Conservation (phyloP, 1,140 invertebrate species). For the Drosophila setifemur region DNA sequence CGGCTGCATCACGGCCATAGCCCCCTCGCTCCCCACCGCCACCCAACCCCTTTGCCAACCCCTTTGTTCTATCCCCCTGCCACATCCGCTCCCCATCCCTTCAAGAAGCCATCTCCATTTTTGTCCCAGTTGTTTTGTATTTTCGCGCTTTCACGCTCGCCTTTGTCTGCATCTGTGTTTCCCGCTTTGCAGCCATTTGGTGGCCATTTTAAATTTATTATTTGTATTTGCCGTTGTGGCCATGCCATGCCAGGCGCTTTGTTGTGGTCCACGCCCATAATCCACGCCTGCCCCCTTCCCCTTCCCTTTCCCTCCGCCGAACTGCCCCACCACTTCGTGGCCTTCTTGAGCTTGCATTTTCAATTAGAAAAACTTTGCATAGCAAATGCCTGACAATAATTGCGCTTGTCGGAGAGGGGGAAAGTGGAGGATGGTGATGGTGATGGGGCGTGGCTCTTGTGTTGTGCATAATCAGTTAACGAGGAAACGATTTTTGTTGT, state of each 20-base stretch:
- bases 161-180: constrained; percentile 37
- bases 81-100: background rate
- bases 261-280: constrained; percentile 46
- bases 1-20: constrained; percentile 47
- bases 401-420: constrained; percentile 44
- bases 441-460: constrained; percentile 32
- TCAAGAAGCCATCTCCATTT: constrained; percentile 4
- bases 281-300: background rate
- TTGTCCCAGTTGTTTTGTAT: constrained; percentile 64
- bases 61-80: background rate
- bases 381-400: constrained; percentile 73
- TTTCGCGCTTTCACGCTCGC: constrained; percentile 73
- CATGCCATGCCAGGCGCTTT: constrained; percentile 34
- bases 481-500: constrained; percentile 74
- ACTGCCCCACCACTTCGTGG: background rate
- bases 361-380: constrained; percentile 78
- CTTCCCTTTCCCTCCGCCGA: background rate
- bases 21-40: background rate
- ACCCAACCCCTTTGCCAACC: background rate
- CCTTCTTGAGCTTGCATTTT: constrained; percentile 72
- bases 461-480: constrained; percentile 80
- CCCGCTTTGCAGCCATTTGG: constrained; percentile 54
- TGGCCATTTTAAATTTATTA: constrained; percentile 77
- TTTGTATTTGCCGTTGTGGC: constrained; percentile 69
- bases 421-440: too few species aligned